Evolutionary conservation across 1,140 invertebrate genomes (phyloP).

Genomic region (Brachionus sp.): DNA sequence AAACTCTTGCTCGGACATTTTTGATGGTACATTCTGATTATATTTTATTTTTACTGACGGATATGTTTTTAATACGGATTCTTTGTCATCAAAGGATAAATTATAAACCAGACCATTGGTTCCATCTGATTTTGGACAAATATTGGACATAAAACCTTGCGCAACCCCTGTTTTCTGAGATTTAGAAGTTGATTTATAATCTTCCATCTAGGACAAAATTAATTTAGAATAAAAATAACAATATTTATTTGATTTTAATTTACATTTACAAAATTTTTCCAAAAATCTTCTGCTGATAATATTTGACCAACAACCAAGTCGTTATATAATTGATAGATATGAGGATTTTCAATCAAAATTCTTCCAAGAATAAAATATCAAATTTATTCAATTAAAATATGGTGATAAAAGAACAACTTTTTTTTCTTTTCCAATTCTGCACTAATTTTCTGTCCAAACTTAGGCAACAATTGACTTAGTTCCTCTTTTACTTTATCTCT

Average conservation of each 20-base stretch:
- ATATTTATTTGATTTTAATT: constrained; percentile 61
- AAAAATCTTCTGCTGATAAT: constrained; percentile 90
- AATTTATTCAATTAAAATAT: not conserved
- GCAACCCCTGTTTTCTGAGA: constrained; percentile 34
- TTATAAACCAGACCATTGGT: constrained; percentile 91
- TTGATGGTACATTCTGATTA: constrained; percentile 87
- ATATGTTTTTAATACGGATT: constrained; percentile 98
- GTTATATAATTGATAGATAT: constrained; percentile 63
- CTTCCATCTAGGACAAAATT: constrained; percentile 42
- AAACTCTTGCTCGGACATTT: constrained; percentile 91
- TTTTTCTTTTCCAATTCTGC: constrained; percentile 70
- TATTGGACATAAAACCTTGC: constrained; percentile 65
- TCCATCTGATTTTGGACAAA: constrained; percentile 93
- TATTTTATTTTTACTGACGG: constrained; percentile 94
- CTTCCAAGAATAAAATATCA: constrained; percentile 47
- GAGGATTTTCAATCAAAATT: constrained; percentile 63
- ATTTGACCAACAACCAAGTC: constrained; percentile 90
- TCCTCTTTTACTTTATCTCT: constrained; percentile 88
- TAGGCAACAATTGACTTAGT: constrained; percentile 83
- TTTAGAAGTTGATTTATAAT: not conserved
- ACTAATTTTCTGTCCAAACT: constrained; percentile 88
- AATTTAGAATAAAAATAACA: constrained; percentile 66
- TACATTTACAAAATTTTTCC: constrained; percentile 76
- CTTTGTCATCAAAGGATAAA: constrained; percentile 90
- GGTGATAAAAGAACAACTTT: constrained; percentile 49